Percentiles rank a stretch among this genome's conserved stretches.
Conservation (phyloP, 2,888 invertebrate species). For the Pandemis heparana region DNA sequence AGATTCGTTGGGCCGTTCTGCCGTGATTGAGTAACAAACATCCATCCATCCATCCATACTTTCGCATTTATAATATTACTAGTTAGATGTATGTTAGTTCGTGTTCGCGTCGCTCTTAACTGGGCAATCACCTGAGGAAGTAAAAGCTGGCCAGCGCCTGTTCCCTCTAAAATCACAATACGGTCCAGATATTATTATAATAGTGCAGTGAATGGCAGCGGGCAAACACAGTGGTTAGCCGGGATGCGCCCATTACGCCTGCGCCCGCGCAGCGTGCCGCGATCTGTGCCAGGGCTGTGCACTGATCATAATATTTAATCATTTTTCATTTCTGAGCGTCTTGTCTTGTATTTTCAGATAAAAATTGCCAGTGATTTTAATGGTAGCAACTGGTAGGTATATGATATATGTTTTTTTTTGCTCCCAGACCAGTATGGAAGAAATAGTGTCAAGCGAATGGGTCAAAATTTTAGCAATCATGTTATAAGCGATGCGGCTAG, state of each 20-base stretch:
- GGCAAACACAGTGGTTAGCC: slow-evolving; percentile 27
- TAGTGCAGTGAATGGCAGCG: slow-evolving; percentile 27
- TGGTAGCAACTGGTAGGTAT: too few species aligned
- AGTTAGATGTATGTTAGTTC: background rate
- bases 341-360: too few species aligned
- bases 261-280: slow-evolving; percentile 25
- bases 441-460: too few species aligned
- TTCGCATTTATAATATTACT: too few species aligned
- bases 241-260: slow-evolving; percentile 42
- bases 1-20: too few species aligned
- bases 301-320: background rate
- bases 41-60: too few species aligned
- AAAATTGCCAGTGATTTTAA: too few species aligned
- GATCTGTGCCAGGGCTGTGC: slow-evolving; percentile 14
- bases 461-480: too few species aligned
- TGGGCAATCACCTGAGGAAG: slow-evolving; percentile 21
- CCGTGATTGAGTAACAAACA: too few species aligned
- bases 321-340: background rate
- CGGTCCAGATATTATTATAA: slow-evolving; percentile 43
- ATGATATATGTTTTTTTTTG: too few species aligned
- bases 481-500: too few species aligned
- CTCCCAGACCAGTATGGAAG: too few species aligned
- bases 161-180: slow-evolving; percentile 39
- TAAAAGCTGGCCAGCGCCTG: slow-evolving; percentile 27
- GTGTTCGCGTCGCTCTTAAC: background rate